phyloP scores from a whole-genome alignment of 2,113 vertebrate species.

The Tricholaema leucomelas region DNA sequence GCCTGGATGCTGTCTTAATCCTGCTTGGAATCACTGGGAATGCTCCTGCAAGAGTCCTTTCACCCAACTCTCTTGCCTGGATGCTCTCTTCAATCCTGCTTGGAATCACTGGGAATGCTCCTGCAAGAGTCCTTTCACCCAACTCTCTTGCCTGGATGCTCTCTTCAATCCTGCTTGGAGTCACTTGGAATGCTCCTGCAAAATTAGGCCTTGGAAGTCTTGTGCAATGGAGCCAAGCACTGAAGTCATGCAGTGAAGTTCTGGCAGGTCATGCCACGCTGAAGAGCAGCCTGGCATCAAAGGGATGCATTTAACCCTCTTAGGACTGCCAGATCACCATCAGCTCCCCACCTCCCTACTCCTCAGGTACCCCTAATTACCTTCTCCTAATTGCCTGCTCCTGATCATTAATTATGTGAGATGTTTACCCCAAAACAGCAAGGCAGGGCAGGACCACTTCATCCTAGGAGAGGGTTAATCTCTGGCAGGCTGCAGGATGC shows the following conservation, averaged over 20 bases:
- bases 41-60: too few species aligned
- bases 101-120: too few species aligned
- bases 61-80: too few species aligned
- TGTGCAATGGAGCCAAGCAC: not conserved
- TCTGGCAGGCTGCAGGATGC: conserved; percentile 64
- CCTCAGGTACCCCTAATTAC: conserved; percentile 11
- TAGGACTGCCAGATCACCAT: accelerated
- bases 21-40: not conserved
- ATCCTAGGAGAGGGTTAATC: conserved; percentile 80
- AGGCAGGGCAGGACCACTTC: not conserved
- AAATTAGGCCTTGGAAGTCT: not conserved
- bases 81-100: too few species aligned
- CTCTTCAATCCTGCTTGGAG: not conserved
- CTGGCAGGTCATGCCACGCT: accelerated
- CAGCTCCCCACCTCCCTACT: not conserved
- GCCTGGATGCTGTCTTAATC: not conserved
- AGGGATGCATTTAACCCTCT: not conserved
- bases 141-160: not conserved
- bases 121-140: too few species aligned
- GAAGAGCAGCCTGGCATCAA: not conserved
- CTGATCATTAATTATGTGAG: not conserved
- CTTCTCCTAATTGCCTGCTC: not conserved
- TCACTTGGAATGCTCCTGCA: not conserved
- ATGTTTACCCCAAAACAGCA: conserved; percentile 41
- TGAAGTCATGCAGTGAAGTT: not conserved